Conservation (phyloP, 2,113 vertebrate species). For the Calyptomena viridis region DNA sequence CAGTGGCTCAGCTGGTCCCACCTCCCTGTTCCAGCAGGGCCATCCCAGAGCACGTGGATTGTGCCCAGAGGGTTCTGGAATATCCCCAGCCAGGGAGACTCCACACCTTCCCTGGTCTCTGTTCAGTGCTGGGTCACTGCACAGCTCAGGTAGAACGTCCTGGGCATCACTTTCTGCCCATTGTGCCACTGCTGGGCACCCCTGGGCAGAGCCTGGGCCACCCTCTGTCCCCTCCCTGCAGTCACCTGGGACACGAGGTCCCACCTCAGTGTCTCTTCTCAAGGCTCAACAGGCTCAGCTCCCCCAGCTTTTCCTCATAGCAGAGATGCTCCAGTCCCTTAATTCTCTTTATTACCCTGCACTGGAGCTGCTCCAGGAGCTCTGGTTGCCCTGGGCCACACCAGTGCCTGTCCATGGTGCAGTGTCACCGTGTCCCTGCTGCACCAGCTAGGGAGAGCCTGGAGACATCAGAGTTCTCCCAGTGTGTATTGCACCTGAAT, state of each 20-base stretch:
- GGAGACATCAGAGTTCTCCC: not conserved
- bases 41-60: not conserved
- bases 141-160: not conserved
- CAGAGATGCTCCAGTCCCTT: not conserved
- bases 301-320: not conserved
- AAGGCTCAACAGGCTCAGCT: not conserved
- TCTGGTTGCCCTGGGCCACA: not conserved
- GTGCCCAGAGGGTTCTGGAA: not conserved
- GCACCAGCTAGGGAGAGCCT: rapidly evolving
- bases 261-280: not conserved
- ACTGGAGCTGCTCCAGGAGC: not conserved
- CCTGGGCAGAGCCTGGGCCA: not conserved
- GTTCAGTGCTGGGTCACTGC: not conserved
- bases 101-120: not conserved
- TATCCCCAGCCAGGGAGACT: not conserved
- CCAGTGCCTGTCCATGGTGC: not conserved
- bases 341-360: not conserved
- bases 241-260: not conserved
- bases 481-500: not conserved
- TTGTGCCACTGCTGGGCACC: not conserved
- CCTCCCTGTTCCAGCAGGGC: not conserved
- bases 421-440: rapidly evolving
- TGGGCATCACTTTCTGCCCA: not conserved
- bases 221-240: not conserved
- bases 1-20: not conserved